Conservation (phyloP, 2,888 invertebrate genomes). For the Notocelia uddmanniana region DNA sequence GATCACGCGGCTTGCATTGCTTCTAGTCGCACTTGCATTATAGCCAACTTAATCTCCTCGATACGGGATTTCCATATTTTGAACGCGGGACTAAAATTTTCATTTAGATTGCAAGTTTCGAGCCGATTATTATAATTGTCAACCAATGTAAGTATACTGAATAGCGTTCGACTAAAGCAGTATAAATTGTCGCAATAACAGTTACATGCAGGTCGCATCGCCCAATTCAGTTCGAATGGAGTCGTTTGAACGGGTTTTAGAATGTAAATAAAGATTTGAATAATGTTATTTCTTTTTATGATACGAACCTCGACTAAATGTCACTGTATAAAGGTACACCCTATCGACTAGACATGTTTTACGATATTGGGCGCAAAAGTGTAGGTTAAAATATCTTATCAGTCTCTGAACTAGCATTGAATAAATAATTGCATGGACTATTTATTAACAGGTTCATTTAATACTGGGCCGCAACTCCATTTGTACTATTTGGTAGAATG, state of each 20-base stretch:
- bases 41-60: conserved; percentile 49
- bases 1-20: conserved; percentile 52
- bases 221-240: conserved; percentile 48
- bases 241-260: conserved; percentile 38
- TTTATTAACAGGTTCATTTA: too few relatives aligned
- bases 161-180: conserved; percentile 52
- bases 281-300: conserved; percentile 47
- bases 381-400: not conserved
- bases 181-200: conserved; percentile 58
- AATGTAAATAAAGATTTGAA: conserved; percentile 49
- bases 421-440: too few relatives aligned
- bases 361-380: not conserved
- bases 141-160: conserved; percentile 44
- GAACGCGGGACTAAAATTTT: conserved; percentile 25
- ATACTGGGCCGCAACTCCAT: not conserved
- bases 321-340: not conserved
- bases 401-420: not conserved
- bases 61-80: conserved; percentile 35
- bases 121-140: conserved; percentile 33
- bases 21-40: conserved; percentile 49
- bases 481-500: not conserved
- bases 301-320: conserved; percentile 13
- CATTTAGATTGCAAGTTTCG: conserved; percentile 32
- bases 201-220: conserved; percentile 52
- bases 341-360: not conserved